Evolutionary conservation across 2,797 vertebrate species (phyloP), one percentile per base, ranked within the genome.

Genomic region (Labroides dimidiatus): DNA sequence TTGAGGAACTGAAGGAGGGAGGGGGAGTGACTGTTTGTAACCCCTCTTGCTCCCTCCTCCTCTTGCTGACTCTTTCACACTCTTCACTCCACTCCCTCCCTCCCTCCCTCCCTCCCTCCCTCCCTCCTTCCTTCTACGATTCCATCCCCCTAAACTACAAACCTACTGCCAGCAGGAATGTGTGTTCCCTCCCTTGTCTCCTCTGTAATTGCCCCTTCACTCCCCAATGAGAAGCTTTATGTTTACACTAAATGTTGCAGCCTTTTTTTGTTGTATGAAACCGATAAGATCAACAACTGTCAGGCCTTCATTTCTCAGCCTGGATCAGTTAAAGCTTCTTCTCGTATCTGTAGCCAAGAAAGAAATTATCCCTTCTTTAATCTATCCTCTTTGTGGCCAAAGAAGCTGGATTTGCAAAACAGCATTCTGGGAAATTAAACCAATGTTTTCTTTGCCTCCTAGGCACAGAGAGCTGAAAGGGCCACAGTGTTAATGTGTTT

Each of bases 91-190:
- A 20, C 71, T 72, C 65, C 72, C 78, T 67, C 75, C 77, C 58
- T 71, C 64, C 59, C 41, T 27, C 30, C 30, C 27, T 27, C 27
- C 27, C 27, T 6, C 3, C 6, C 59, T 65, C 45, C 48, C 80
- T 54, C 74, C 72, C 69, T 84, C 77, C 83, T 82, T 84, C 81
- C 13, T 82, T 80, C 84, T 87, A 80, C 76, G 73, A 85, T 78
- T 73, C 82, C 84, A 82, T 41, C 84, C 81, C 78, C 78, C 65
- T 63, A 70, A 75, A 80, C 82, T 80, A 75, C 75, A 71, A 87
- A 88, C 79, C 81, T 82, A 78, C 80, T 77, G 84, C 77, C 73
- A 85, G 77, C 73, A 86, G 82, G 89, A 91, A 91, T 90, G 86
- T 14, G 58, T 72, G 68, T 55, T 84, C 76, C 86, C 84, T 82